Base-by-base conservation (phyloP, 2,797 vertebrate species). In the Protosalanx chinensis region DNA sequence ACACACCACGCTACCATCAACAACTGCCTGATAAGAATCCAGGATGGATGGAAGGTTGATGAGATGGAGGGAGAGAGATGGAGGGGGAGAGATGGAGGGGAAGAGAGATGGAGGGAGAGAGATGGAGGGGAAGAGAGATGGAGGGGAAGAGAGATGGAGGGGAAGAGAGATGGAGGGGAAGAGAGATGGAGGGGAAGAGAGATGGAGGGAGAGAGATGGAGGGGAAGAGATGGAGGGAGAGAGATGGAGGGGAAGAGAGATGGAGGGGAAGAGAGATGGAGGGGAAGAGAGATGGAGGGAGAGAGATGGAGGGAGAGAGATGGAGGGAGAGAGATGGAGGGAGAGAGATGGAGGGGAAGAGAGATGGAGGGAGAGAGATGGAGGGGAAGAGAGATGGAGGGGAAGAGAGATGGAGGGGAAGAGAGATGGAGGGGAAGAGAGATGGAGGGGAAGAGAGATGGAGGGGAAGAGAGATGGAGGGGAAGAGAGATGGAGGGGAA, bases 281-380 rank as follows among this genome's bases (percentile, higher is more conserved):
- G n/a, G 20, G 23, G 23, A 1, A 61, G 71, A 64, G 37, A 71
- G 74, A 66, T 73, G 81, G 51, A 18, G 65, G 18, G 16, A 7
- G 61, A 33, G 7, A 18, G 29, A n/a, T 20, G 23, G 23, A 1
- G 23, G n/a, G n/a, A n/a, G n/a, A 33, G 8, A 32, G 49, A 32
- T 32, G 15, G 32, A 29, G 37, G 32, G 27, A 8, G 27, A 53
- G n/a, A 29, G 20, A 15, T 16, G 2, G n/a, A n/a, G n/a, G n/a
- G n/a, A n/a, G 15, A 53, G 49, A 18, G 49, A 18, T 3, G 18
- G 13, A n/a, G 5, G 51, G n/a, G n/a, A n/a, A n/a, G n/a, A n/a
- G n/a, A n/a, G n/a, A n/a, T n/a, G n/a, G n/a, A n/a, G n/a, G n/a
- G n/a, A 18, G 53, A 18, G 53, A 18, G 53, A n/a, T 16, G 53